These are phyloP conservation scores for Onchidella celtica DNA, from an alignment of 2,888 invertebrate genomes.

Conservation along the genomic window DNA sequence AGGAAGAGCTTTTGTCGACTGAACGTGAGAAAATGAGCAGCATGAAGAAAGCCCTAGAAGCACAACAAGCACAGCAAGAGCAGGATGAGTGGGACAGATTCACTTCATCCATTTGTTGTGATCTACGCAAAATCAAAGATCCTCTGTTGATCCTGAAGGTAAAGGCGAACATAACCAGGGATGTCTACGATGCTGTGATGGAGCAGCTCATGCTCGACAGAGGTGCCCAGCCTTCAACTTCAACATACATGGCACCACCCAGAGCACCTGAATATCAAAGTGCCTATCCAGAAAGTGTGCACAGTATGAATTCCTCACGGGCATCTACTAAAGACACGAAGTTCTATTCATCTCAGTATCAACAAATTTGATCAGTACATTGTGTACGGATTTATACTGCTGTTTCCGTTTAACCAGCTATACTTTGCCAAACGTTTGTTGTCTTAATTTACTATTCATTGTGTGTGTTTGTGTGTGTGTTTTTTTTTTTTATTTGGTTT, in stretches of 20 bases:
- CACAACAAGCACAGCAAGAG: conserved; percentile 22
- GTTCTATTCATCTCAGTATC: not conserved
- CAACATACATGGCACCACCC: conserved; percentile 12
- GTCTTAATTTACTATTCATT: too few relatives aligned
- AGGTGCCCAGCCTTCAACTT: conserved; percentile 14
- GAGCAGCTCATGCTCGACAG: conserved; percentile 11
- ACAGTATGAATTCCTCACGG: conserved; percentile 12
- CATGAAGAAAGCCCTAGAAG: conserved; percentile 21
- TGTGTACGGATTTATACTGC: too few relatives aligned
- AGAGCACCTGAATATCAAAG: conserved; percentile 1
- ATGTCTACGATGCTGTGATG: conserved; percentile 21
- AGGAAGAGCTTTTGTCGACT: too few relatives aligned
- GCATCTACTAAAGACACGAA: not conserved
- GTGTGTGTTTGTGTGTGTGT: too few relatives aligned
- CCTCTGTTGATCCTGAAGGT: conserved; percentile 5
- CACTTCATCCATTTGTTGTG: conserved; percentile 18
- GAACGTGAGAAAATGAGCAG: conserved; percentile 16
- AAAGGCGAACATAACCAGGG: conserved; percentile 13
- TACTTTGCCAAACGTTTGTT: too few relatives aligned
- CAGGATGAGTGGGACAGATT: conserved; percentile 16
- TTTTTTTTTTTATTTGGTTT: too few relatives aligned
- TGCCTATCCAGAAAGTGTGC: conserved; percentile 6
- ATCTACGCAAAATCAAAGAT: conserved; percentile 18
- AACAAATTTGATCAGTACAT: too few relatives aligned
- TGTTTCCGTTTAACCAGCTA: too few relatives aligned